Base-by-base conservation (phyloP, 2,113 vertebrate species). In the Nansenia antarctica region DNA sequence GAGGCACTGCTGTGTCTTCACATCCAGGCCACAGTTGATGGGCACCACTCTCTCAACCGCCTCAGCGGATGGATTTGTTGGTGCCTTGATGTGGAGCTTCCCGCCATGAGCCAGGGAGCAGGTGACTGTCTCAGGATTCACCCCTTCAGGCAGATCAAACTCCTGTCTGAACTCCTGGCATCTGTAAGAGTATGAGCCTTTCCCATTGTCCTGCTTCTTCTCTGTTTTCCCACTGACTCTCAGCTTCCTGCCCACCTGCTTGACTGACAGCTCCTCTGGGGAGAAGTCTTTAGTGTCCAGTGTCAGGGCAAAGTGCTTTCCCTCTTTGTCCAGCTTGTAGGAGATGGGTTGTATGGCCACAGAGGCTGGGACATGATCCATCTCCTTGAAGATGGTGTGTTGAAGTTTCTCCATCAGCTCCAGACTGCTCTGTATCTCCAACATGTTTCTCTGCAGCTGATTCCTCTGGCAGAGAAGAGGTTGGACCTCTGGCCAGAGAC, bases 61-160 rank as follows among this genome's bases (percentile, higher is more conserved):
- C 52, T 52, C 52, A 18, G 60, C 20, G 14, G 31, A 26, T 5
- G 66, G 62, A 68, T 22, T 3, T 61, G 3, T 62, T 9, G 74
- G 34, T 39, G 74, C 80, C 76, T 79, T 73, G 67, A 86, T 82
- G 69, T 64, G 80, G 53, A 84, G 71, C 24, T 69, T 83, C 47
- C 87, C 78, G 20, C 82, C 83, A 62, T 53, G 49, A 27, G 32
- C 27, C 31, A 76, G 29, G n/a, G 55, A 65, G 45, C 74, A 76
- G 30, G 62, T 76, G n/a, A 76, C 62, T 18, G 31, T 53, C 20
- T 62, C 32, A 68, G 68, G 37, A 18, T 70, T 76, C 62, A 70
- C 74, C 9, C 47, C 74, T 32, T 70, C 74, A n/a, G 68, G 74
- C 54, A 76, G 68, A 3, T 70, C 62, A 65, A 76, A 37, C 34